phyloP scores from a whole-genome alignment of 2,888 invertebrate species.

The Ophion costatus region DNA sequence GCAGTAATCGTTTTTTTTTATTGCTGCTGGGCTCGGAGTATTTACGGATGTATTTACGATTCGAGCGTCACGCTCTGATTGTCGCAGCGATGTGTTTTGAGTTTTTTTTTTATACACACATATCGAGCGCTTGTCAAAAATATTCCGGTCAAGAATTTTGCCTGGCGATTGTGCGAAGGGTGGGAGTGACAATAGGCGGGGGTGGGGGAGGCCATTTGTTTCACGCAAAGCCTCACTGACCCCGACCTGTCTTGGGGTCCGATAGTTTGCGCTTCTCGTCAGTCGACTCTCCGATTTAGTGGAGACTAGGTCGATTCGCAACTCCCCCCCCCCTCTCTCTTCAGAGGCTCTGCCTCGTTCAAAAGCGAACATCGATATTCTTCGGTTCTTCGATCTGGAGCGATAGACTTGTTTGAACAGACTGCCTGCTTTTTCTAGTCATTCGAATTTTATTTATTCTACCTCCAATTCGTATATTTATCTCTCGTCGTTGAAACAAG shows the following conservation, averaged over 20 bases:
- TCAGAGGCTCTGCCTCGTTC: not conserved
- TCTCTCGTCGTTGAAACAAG: not conserved
- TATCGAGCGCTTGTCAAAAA: constrained; percentile 58
- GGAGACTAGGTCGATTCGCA: constrained; percentile 60
- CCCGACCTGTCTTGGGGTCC: constrained; percentile 71
- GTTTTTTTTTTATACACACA: not conserved
- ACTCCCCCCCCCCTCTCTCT: not conserved
- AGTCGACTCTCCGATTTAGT: constrained; percentile 75
- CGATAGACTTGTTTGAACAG: no score
- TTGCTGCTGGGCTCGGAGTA: not conserved
- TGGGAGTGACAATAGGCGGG: not conserved
- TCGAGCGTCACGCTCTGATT: not conserved
- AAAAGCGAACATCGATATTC: not conserved
- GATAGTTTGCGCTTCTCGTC: constrained; percentile 71
- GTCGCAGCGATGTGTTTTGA: not conserved
- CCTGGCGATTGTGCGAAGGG: constrained; percentile 58
- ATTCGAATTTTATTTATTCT: not conserved
- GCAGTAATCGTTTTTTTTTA: not conserved
- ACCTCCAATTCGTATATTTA: not conserved
- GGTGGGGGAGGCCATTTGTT: constrained; percentile 41
- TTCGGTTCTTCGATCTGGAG: no score
- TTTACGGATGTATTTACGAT: not conserved
- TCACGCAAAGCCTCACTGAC: constrained; percentile 75
- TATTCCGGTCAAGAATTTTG: constrained; percentile 71
- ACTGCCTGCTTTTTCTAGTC: not conserved